phyloP scores from a whole-genome alignment of 2,888 invertebrate species.

The Caradrina clavipalpis region DNA sequence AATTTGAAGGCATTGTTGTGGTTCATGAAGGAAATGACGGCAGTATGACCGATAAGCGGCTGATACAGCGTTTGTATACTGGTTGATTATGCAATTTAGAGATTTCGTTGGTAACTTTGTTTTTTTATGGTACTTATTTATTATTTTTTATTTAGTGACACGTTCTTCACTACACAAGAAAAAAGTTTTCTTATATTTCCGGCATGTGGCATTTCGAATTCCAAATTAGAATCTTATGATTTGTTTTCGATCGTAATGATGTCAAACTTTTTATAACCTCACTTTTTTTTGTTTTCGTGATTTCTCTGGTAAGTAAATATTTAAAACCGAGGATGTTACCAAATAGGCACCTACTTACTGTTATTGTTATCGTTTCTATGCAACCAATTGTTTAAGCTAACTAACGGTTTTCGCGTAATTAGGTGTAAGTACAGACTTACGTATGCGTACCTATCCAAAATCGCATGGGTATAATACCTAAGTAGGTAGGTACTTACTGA shows the following conservation, averaged over 20 bases:
- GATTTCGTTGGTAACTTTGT: constrained; percentile 62
- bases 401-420: constrained; percentile 51
- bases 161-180: not conserved
- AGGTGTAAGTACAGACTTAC: not conserved
- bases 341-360: not conserved
- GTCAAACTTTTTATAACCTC: not conserved
- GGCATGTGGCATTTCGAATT: not conserved
- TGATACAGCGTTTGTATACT: constrained; percentile 68
- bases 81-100: constrained; percentile 55
- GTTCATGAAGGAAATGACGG: constrained; percentile 82
- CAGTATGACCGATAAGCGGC: constrained; percentile 79
- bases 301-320: not conserved
- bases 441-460: not conserved
- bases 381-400: constrained; percentile 53
- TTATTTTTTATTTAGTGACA: constrained; percentile 2
- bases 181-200: constrained; percentile 5
- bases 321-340: constrained; percentile 7
- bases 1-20: constrained; percentile 70
- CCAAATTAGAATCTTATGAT: not conserved
- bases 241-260: not conserved
- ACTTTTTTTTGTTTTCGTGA: not conserved
- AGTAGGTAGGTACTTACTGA: too few species aligned
- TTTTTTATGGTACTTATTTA: constrained; percentile 13
- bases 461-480: not conserved
- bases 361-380: constrained; percentile 46